Evolutionary conservation across 2,113 vertebrate genomes (phyloP), one percentile per base, ranked within the genome.

Genomic region (Vireo altiloquus): DNA sequence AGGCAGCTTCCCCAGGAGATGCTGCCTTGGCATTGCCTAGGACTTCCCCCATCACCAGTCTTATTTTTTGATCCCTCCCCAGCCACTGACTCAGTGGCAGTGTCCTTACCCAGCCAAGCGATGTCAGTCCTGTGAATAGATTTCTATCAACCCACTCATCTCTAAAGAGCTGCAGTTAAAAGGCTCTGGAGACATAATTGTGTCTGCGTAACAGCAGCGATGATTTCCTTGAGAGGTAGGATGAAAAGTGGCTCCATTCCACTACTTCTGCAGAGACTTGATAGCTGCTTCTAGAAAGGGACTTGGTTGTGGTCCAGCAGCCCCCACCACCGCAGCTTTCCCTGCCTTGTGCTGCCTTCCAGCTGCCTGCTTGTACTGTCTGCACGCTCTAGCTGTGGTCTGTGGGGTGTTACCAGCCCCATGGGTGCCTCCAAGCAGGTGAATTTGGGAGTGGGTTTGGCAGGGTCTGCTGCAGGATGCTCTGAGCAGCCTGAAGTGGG

Each of bases 81-180:
- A 92, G 76, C 52, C 37, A 40, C 13, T 54, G 60, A 74, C 56
- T 70, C 14, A 4, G 82, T 89, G 72, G 68, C 86, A 78, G 65
- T 39, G 65, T 93, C 82, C 60, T 69, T 87, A 52, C 82, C 56
- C 77, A 92, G 80, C 80, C 85, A 90, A 88, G 79, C 14, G 3
- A 84, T 94, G 53, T 93, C 89, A 93, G 64, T 72, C 75, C 85
- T 60, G 65, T 49, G 78, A 94, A 86, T 92, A 92, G 92, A 83
- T 87, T 95, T 92, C 70, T 89, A 46, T 82, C 91, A 96, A 86
- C 82, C 77, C 83, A 78, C 94, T 97, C 90, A 91, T 71, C 79
- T 88, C 87, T 92, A 77, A 91, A 95, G 91, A 91, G 75, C 81
- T 80, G 61, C 50, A 81, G 60, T 86, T 95, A 93, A 95, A 94